Evolutionary conservation across 2,888 invertebrate genomes (phyloP), one percentile per base, ranked within the genome.

Genomic region (Drosophila crucigera): DNA sequence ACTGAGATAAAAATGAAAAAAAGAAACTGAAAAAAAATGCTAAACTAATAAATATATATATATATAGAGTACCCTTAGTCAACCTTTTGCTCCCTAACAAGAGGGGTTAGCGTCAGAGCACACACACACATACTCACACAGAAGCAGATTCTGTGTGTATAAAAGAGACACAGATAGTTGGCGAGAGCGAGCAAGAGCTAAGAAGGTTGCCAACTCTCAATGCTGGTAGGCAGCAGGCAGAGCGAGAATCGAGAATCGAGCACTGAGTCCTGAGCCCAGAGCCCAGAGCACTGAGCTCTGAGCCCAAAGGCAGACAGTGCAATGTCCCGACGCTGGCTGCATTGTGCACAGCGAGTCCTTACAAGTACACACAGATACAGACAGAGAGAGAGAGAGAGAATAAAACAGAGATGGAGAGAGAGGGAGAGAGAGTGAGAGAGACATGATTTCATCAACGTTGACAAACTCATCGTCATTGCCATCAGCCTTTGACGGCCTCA

Each of bases 391-490:
- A 61, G 30, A 30, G 28, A 30, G 39, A 52, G 50, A 37, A 14
- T 49, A 30, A 63, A 22, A 53, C 25, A 61, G 68, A 84, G 16
- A 37, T 7, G 16, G 50, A 33, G 16, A 41, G 30, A 30, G 30
- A 30, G 6, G 1, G 30, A 6, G 30, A 30, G 28, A 39, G 19
- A 49, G 37, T 52, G 53, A 47, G 6, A 67, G 52, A 63, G 68
- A 73, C 86, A 90, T 76, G 83, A 85, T 85, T 90, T 82, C 90
- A 90, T 87, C 90, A 88, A 77, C 86, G 80, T 85, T 89, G 88
- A 88, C 90, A 85, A 88, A 78, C 82, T 83, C 90, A 84, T 88
- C 78, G 83, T 63, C 76, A 47, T 67, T 25, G 66, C 41, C 62
- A 66, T 53, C 53, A 60, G 52, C 70, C 68, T 64, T 37, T 76